Base-by-base conservation (phyloP, 2,113 vertebrate species). In the Shinisaurus crocodilurus region DNA sequence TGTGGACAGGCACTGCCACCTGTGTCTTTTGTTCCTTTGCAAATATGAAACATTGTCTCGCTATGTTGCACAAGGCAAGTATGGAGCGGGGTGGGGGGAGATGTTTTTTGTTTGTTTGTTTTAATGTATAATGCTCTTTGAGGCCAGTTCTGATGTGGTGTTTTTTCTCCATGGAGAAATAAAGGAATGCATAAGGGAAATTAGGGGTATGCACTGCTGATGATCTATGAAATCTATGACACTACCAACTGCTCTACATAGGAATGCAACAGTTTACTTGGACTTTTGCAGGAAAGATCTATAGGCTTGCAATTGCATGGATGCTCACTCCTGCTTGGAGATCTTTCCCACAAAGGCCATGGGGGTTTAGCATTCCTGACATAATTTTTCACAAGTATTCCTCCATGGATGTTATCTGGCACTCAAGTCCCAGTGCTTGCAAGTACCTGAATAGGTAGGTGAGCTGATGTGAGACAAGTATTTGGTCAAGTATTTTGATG, bases 11-110 rank as follows among this genome's bases (percentile, higher is more conserved):
- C 65, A 75, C 82, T 80, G 0, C 45, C 70, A 92, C 79, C n/a
- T 88, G 79, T 45, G 3, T 0, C 6, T 74, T 13, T 88, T 90
- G 27, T 15, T 90, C 82, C n/a, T 85, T 89, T 91, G 83, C n/a
- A 25, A 5, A 83, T 87, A 3, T 0, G 82, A 88, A 3, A 29
- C n/a, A 86, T 92, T 60, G 40, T 9, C 57, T 90, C 91, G 65
- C 0, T 43, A 27, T 27, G n/a, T 15, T 75, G 85, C n/a, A 34
- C 3, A 86, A 91, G 4, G 4, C 72, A 85, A 7, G 63, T 6
- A n/a, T n/a, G n/a, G n/a, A n/a, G n/a, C n/a, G n/a, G n/a, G 48
- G 67, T 40, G 65, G 9, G 20, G 60, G 23, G 16, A 50, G 43
- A 50, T 5, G 1, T 48, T 43, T 48, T 86, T 25, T n/a, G n/a